Base-by-base conservation (phyloP, 2,888 invertebrate genomes). In the Apantesis nais region DNA sequence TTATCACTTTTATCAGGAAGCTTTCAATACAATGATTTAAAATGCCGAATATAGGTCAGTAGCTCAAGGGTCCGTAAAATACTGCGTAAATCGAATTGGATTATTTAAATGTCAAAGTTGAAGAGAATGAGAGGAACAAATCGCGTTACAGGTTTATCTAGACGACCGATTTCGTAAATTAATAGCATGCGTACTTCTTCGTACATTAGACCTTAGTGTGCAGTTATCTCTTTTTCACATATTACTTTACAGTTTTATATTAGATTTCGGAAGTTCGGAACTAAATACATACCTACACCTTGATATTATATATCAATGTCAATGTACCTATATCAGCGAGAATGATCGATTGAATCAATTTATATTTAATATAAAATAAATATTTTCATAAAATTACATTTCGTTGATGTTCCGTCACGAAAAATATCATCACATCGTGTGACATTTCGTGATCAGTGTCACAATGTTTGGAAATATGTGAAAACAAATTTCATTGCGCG, bases 311-410 rank as follows among this genome's bases (percentile, higher is more conserved):
- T n/a, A n/a, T n/a, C n/a, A n/a, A n/a, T n/a, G n/a, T n/a, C n/a
- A n/a, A n/a, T n/a, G n/a, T n/a, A n/a, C n/a, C n/a, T n/a, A n/a
- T 77, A 72, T 71, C 69, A 77, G 73, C 79, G 82, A 76, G 76
- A 78, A 73, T 78, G 77, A 78, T 80, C 74, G 81, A 81, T 80
- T 62, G 60, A 69, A 80, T 82, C 75, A 80, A 81, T 81, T 75
- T 78, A 71, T 77, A 75, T 25, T 72, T 55, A 25, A 68, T 22
- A 39, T 4, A 41, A 74, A 79, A 71, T 74, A 77, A 73, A 70
- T 71, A 34, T 71, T 65, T 74, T 67, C 65, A 67, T 34, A 58
- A 62, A 70, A 71, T 70, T 72, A 68, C 70, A 55, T 62, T 68
- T 74, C 79, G 66, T 65, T 66, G 48, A 60, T 58, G 72, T 75